Base-by-base conservation (phyloP, 2,888 invertebrate species). In the Plusia festucae region DNA sequence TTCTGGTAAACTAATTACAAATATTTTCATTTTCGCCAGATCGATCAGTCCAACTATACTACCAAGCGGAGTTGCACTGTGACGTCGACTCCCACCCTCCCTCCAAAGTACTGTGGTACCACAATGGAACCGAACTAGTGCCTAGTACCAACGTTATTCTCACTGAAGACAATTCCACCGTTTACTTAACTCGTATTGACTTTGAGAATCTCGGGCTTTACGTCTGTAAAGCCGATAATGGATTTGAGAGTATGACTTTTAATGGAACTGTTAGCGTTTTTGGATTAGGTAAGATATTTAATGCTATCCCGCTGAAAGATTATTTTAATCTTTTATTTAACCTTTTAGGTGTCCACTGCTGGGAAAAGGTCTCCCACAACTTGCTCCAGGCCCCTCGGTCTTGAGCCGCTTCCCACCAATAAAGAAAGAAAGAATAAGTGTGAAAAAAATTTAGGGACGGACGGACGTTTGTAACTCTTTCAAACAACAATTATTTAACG, bases 141-240 rank as follows among this genome's bases (percentile, higher is more conserved):
- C 59, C 68, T 0, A 74, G 75, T 34, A 68, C 72, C 7, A 87
- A 87, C 34, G 71, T 86, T 2, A 73, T 85, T 0, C 22, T 88
- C 7, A 78, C 85, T 0, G 85, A 86, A 9, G 85, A 90, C 44
- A 80, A 79, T 5, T 76, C 81, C 0, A 83, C 83, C 1, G 63
- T 94, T 1, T 79, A 82, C 18, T 82, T 95, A 30, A 78, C 83
- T 22, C 87, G 82, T 57, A 85, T 92, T 1, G 86, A 89, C 53
- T 91, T 93, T 34, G 68, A 77, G 1, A 81, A 93, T 64, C 70
- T 93, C 2, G 96, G 96, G 0, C 78, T 86, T 15, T 96, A 96
- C 75, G 86, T 84, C 0, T 96, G 96, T 82, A 87, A 88, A 44
- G 96, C 95, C 0, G 90, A 90, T 40, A 96, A 96, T 83, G 91